Evolutionary conservation across 2,113 vertebrate genomes (phyloP).

Genomic region (Pimephales promelas): DNA sequence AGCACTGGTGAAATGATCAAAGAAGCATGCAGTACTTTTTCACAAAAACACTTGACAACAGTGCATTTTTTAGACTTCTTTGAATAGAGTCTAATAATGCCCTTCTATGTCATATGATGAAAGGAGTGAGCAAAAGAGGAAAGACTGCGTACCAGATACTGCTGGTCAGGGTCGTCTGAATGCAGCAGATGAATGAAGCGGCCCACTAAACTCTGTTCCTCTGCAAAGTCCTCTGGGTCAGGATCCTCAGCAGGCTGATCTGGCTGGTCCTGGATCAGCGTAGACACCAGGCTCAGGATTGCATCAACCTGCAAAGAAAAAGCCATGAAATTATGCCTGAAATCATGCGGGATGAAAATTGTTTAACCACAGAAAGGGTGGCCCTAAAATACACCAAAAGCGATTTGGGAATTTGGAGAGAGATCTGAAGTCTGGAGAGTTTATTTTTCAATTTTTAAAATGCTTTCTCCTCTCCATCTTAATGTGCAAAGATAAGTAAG

Average conservation of each 20-base stretch:
- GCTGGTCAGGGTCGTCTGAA: constrained; percentile 95
- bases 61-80: constrained; percentile 2
- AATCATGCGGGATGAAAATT: background rate
- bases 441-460: background rate
- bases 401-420: background rate
- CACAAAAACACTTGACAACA: constrained; percentile 3
- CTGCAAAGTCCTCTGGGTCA: constrained; percentile 96
- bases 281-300: constrained; percentile 93
- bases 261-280: constrained; percentile 95
- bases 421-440: background rate
- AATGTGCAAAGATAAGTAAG: background rate
- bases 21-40: background rate
- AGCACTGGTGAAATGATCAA: constrained; percentile 4
- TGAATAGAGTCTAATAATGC: constrained; percentile 2
- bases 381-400: background rate
- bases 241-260: constrained; percentile 96
- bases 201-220: constrained; percentile 96
- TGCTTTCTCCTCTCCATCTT: background rate
- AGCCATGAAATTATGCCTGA: background rate
- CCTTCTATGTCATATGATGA: constrained; percentile 14
- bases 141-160: constrained; percentile 83
- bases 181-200: constrained; percentile 93
- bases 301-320: constrained; percentile 84
- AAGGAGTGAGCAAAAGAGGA: constrained; percentile 1
- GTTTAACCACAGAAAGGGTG: background rate